These are phyloP conservation scores for Polypedilum pembai DNA, from an alignment of 1,140 invertebrate species.

Conservation along the genomic window DNA sequence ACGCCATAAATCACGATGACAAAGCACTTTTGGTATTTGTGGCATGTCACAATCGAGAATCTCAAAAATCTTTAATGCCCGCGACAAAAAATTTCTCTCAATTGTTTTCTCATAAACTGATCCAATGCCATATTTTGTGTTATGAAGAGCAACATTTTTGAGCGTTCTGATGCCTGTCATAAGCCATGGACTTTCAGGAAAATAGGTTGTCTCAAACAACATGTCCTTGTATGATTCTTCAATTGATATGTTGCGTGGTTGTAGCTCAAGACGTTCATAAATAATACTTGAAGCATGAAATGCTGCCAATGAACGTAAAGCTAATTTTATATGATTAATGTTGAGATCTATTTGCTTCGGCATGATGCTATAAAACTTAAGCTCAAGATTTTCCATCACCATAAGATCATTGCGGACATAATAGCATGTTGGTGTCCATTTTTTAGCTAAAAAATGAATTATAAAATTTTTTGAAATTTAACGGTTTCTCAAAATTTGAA, in stretches of 20 bases:
- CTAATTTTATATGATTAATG: constrained; percentile 38
- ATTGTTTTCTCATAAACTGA: constrained; percentile 35
- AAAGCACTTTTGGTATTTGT: constrained; percentile 47
- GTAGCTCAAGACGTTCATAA: constrained; percentile 35
- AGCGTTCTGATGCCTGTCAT: constrained; percentile 37
- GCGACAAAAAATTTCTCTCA: constrained; percentile 35
- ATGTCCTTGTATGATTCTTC: constrained; percentile 40
- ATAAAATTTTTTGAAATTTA: background rate
- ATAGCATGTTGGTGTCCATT: constrained; percentile 44
- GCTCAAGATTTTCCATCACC: constrained; percentile 43
- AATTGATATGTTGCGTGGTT: constrained; percentile 34
- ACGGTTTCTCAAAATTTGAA: too few relatives aligned
- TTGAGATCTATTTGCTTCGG: constrained; percentile 36
- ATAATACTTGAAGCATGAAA: constrained; percentile 43
- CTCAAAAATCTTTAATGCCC: constrained; percentile 33
- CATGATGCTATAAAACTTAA: constrained; percentile 38
- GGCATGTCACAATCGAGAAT: constrained; percentile 39
- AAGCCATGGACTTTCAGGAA: constrained; percentile 36
- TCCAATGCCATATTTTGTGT: constrained; percentile 34
- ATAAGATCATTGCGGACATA: constrained; percentile 40
- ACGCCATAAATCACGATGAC: constrained; percentile 55
- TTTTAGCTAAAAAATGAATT: constrained; percentile 28
- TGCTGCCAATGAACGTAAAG: constrained; percentile 41
- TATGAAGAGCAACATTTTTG: constrained; percentile 35
- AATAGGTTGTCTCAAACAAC: constrained; percentile 35